Percentiles rank a stretch among this genome's conserved stretches.
Conservation (phyloP, 2,797 vertebrate species). For the Aldrovandia affinis region DNA sequence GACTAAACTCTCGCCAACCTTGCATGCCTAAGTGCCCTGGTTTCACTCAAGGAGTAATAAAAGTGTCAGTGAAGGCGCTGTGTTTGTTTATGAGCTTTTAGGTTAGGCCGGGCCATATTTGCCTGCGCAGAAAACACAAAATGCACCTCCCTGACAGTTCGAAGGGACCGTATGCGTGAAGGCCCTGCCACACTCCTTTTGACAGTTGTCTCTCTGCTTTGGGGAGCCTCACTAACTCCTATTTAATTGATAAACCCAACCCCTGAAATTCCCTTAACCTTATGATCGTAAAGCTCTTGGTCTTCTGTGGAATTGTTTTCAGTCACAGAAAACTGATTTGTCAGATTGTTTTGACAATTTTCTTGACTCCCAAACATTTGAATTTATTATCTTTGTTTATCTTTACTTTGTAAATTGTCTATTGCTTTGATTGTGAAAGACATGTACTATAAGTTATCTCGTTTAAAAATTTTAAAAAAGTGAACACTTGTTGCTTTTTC, state of each 20-base stretch:
- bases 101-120: too few relatives aligned
- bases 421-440: neutral
- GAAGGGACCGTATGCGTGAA: too few relatives aligned
- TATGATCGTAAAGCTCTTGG: neutral
- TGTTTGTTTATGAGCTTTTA: too few relatives aligned
- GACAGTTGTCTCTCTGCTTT: neutral
- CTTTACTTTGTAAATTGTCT: neutral
- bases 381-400: too few relatives aligned
- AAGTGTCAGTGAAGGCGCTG: too few relatives aligned
- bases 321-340: neutral
- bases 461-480: neutral
- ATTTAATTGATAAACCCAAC: neutral
- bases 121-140: too few relatives aligned
- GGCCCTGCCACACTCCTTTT: too few relatives aligned
- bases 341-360: neutral
- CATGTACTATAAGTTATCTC: neutral
- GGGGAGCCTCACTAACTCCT: neutral
- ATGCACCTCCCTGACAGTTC: too few relatives aligned
- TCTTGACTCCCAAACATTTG: neutral
- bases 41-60: too few relatives aligned
- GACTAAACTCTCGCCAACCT: too few relatives aligned
- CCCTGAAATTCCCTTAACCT: neutral
- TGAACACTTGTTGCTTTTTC: neutral
- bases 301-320: neutral
- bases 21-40: too few relatives aligned